Evolutionary conservation across 2,113 vertebrate genomes (phyloP).

Genomic region (Callipepla californica): DNA sequence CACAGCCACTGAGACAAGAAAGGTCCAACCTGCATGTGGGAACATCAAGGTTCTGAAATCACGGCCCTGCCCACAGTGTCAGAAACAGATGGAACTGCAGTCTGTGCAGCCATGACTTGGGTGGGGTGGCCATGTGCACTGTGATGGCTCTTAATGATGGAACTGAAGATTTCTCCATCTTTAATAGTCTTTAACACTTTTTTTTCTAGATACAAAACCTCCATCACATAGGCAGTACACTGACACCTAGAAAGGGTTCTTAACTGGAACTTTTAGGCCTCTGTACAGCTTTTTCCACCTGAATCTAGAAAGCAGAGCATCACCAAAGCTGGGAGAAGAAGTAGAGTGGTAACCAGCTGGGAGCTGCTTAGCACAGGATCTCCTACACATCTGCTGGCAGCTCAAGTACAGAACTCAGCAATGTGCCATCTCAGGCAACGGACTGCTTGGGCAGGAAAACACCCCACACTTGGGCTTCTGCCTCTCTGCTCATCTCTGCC

Average conservation of each 20-base stretch:
- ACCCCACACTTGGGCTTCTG: background rate
- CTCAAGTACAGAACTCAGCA: background rate
- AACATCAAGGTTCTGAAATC: background rate
- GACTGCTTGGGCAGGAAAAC: background rate
- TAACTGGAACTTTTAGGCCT: background rate
- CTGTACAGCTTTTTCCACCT: background rate
- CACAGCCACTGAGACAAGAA: background rate
- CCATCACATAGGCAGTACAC: fast-evolving
- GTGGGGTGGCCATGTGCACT: background rate
- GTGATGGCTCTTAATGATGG: background rate
- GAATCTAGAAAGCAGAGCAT: background rate
- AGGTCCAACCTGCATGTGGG: background rate
- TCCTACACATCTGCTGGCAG: background rate
- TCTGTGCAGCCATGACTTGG: fast-evolving
- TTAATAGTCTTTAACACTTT: background rate
- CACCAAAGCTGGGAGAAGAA: background rate
- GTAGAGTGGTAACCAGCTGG: background rate
- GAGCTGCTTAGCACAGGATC: background rate
- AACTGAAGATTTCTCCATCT: no score
- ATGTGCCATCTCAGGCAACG: background rate
- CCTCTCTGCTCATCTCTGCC: background rate
- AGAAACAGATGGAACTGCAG: background rate
- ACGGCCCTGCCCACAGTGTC: no score
- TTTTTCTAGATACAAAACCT: background rate
- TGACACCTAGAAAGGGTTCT: background rate